Conservation (phyloP, 2,888 invertebrate genomes). For the Patella depressa region DNA sequence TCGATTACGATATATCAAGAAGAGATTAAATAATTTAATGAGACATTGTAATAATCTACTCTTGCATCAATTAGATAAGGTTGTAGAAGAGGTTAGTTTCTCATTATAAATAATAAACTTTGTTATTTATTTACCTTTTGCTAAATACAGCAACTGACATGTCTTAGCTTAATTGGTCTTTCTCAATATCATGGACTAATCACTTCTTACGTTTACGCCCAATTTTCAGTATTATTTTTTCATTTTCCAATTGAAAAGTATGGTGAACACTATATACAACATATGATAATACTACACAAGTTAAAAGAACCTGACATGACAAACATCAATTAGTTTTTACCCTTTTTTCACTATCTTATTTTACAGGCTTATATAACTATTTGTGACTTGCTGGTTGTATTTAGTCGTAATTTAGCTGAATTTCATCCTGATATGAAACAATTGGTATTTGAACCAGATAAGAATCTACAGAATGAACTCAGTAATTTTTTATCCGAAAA, state of each 20-base stretch:
- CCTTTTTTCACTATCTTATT: not conserved
- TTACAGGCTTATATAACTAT: conserved; percentile 90
- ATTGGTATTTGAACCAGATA: conserved; percentile 86
- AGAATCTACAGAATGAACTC: conserved; percentile 83
- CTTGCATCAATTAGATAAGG: conserved; percentile 78
- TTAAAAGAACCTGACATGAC: too few relatives aligned
- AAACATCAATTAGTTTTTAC: too few relatives aligned
- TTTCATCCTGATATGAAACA: conserved; percentile 64
- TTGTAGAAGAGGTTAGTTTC: conserved; percentile 81
- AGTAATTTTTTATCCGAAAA: conserved; percentile 93
- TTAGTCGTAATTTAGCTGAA: conserved; percentile 84
- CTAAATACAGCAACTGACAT: too few relatives aligned
- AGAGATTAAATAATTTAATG: conserved; percentile 83
- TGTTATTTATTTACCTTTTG: too few relatives aligned
- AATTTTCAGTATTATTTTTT: too few relatives aligned
- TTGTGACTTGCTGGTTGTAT: conserved; percentile 94
- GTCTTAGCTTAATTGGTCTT: too few relatives aligned
- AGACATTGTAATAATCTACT: conserved; percentile 81
- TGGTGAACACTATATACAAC: too few relatives aligned
- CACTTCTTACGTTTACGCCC: too few relatives aligned
- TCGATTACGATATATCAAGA: conserved; percentile 76
- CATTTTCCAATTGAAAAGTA: too few relatives aligned
- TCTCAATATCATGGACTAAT: too few relatives aligned
- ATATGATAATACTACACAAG: too few relatives aligned
- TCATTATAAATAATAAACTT: not conserved